Evolutionary conservation across 2,888 invertebrate species (phyloP).

Genomic region (Lochmaea capreae): DNA sequence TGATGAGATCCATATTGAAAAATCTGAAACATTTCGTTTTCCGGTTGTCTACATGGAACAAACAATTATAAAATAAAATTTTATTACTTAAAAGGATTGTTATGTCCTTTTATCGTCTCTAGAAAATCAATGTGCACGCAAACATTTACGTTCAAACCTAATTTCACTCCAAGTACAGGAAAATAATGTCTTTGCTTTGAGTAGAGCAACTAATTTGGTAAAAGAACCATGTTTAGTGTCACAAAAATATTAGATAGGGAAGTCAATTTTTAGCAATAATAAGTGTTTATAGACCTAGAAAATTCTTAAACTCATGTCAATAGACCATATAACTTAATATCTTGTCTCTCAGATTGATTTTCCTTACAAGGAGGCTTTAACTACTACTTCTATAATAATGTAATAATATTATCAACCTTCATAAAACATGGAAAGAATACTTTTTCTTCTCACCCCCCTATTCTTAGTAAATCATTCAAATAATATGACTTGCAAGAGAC

Average conservation of each 20-base stretch:
- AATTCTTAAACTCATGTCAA: too few relatives aligned
- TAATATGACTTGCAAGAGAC: not conserved
- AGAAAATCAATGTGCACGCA: not conserved
- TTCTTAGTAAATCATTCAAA: not conserved
- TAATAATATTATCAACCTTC: too few relatives aligned
- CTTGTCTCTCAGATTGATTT: too few relatives aligned
- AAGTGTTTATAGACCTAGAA: too few relatives aligned
- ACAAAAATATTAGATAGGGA: not conserved
- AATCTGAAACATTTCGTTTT: too few relatives aligned
- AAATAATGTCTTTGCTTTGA: not conserved
- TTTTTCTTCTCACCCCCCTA: not conserved
- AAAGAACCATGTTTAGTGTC: not conserved
- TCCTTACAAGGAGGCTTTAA: too few relatives aligned
- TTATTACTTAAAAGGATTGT: conserved; percentile 25
- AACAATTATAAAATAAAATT: not conserved
- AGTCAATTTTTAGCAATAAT: too few relatives aligned
- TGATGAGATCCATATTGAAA: too few relatives aligned
- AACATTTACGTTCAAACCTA: not conserved
- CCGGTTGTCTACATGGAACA: too few relatives aligned
- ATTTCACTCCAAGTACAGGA: conserved; percentile 24
- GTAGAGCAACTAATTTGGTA: not conserved
- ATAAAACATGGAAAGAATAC: not conserved
- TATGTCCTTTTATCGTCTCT: conserved; percentile 19
- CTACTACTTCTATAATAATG: too few relatives aligned
- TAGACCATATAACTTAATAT: too few relatives aligned